Percentiles rank a stretch among this genome's conserved stretches.
Evolutionary conservation across 1,140 invertebrate species (phyloP).

Genomic region (Drosophila azteca): DNA sequence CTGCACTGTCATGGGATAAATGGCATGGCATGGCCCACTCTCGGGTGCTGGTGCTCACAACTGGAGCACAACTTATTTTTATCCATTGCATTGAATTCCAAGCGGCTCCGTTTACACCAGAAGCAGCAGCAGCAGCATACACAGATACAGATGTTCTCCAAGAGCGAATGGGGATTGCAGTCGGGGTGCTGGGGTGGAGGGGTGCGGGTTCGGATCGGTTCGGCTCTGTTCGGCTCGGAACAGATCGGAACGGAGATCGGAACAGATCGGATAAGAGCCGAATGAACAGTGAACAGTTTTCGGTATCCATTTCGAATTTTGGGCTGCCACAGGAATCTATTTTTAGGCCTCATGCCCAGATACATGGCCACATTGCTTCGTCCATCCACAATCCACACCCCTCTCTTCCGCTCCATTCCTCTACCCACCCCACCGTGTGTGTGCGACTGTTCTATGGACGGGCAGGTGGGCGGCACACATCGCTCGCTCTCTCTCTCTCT

Average conservation of each 20-base stretch:
- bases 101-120: constrained; percentile 77
- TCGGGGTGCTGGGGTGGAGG: constrained; percentile 13
- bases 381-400: background rate
- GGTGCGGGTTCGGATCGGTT: constrained; percentile 1
- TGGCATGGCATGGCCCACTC: constrained; percentile 13
- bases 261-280: constrained; percentile 16
- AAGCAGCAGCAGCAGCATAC: constrained; percentile 12
- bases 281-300: constrained; percentile 39
- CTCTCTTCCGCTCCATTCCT: background rate
- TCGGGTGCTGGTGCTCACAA: constrained; percentile 35
- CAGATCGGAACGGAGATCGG: background rate
- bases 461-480: constrained; percentile 65
- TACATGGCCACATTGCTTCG: constrained; percentile 51
- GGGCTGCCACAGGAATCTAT: constrained; percentile 63
- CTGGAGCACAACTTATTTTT: constrained; percentile 78
- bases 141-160: constrained; percentile 37
- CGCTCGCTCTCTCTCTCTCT: background rate
- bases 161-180: constrained; percentile 27
- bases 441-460: constrained; percentile 50
- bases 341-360: constrained; percentile 71
- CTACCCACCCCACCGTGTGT: background rate
- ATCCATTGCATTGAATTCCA: constrained; percentile 79
- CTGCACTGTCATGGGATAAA: constrained; percentile 17
- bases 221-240: background rate
- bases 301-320: constrained; percentile 81